Percentiles rank a stretch among this genome's conserved stretches.
phyloP scores from a whole-genome alignment of 2,797 vertebrate species.

The Meriones psammophilus region DNA sequence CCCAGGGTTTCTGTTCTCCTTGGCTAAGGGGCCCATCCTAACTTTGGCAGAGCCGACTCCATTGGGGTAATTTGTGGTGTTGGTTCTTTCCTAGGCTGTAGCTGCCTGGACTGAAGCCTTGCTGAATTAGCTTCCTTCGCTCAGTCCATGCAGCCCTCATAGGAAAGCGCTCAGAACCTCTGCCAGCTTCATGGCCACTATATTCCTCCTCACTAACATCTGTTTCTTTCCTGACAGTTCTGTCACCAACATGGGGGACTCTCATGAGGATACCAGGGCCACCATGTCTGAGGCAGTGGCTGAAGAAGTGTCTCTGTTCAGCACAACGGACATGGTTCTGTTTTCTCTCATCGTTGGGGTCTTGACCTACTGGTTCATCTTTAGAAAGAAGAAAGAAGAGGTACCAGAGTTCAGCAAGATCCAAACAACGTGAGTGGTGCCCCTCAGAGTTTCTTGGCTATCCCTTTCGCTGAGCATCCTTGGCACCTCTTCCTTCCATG shows the following conservation, averaged over 20 bases:
- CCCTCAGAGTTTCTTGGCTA: accelerated
- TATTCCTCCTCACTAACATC: neutral
- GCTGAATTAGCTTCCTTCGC: neutral
- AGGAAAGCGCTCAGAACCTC: neutral
- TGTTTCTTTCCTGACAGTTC: conserved; percentile 53
- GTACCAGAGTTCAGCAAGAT: conserved; percentile 95
- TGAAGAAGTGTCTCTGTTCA: conserved; percentile 91
- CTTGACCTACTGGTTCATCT: conserved; percentile 95
- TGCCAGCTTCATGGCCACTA: neutral
- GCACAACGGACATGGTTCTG: conserved; percentile 94
- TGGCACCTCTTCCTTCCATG: neutral
- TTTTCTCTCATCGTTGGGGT: conserved; percentile 93
- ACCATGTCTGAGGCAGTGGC: conserved; percentile 76
- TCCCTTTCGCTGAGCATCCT: neutral
- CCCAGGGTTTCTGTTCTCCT: neutral
- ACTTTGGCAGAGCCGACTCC: neutral
- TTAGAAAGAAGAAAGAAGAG: conserved; percentile 95
- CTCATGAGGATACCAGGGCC: conserved; percentile 81
- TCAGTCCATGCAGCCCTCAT: neutral
- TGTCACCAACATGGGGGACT: conserved; percentile 86
- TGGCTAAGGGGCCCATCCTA: neutral
- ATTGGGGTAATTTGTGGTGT: accelerated
- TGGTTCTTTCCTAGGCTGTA: neutral
- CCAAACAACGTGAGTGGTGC: conserved; percentile 86
- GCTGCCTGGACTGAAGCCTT: neutral